Evolutionary conservation across 2,113 vertebrate genomes (phyloP).

Genomic region (Polyodon spathula): DNA sequence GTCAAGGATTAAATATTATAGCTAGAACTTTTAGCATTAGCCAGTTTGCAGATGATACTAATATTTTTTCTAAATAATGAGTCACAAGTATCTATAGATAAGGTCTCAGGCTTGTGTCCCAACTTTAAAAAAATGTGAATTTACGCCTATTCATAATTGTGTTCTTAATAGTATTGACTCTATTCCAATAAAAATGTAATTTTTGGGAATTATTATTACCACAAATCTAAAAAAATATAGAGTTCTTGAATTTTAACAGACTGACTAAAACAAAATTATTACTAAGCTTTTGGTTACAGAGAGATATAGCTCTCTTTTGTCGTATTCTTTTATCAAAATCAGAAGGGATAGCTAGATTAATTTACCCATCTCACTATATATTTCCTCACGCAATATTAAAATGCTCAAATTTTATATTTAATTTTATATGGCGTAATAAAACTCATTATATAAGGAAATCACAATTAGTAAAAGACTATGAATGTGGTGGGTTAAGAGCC

Average conservation of each 20-base stretch:
- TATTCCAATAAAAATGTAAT: conserved; percentile 1
- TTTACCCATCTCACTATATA: background rate
- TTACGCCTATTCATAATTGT: too few relatives aligned
- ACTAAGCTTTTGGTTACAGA: too few relatives aligned
- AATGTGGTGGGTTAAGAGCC: background rate
- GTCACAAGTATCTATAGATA: too few relatives aligned
- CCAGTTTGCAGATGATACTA: too few relatives aligned
- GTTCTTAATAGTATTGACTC: background rate
- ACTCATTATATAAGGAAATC: background rate
- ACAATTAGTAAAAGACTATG: background rate
- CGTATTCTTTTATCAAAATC: background rate
- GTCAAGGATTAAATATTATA: too few relatives aligned
- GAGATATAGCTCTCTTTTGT: background rate
- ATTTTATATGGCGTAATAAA: conserved; percentile 1
- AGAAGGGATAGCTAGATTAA: background rate
- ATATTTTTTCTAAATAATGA: too few relatives aligned
- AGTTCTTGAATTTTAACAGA: background rate
- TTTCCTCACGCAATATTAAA: conserved; percentile 5
- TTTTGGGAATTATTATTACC: background rate
- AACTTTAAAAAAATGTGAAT: background rate
- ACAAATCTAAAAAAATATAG: background rate
- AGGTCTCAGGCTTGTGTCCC: background rate
- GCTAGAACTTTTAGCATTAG: too few relatives aligned
- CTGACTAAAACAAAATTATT: background rate
- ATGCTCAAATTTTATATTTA: background rate